Evolutionary conservation across 2,888 invertebrate species (phyloP), one percentile per base, ranked within the genome.

Genomic region (Rhorus exstirpatorius): DNA sequence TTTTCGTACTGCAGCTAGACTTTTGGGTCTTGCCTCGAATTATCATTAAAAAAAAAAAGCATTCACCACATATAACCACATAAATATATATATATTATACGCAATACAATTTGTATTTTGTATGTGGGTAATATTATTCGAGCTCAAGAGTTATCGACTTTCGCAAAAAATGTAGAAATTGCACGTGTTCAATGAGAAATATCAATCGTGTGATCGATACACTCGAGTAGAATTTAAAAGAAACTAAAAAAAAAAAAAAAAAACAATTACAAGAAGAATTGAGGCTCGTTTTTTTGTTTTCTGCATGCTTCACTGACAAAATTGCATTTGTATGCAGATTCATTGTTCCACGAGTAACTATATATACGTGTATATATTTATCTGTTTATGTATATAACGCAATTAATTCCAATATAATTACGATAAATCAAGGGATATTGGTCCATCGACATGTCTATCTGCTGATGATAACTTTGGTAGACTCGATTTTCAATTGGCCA

Each of bases 271-370:
- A n/a, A n/a, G n/a, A n/a, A n/a, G n/a, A n/a, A n/a, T n/a, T n/a
- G n/a, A n/a, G n/a, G n/a, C n/a, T 79, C 12, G 60, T 71, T 60
- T 51, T 49, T 38, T 71, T 35, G 24, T 71, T 53, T 71, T 41
- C 26, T 84, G 86, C 86, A 86, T 86, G 86, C 67, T 83, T 55
- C 80, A 80, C 60, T 80, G 21, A 81, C 76, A n/a, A n/a, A 80
- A 80, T 80, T 83, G 83, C 83, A 76, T 84, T 79, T 14, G 65
- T 75, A 74, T 76, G 78, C 65, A 53, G 60, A 72, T 74, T 82
- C 51, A 53, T 58, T 38, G 49, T 81, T 78, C 46, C 21, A 63
- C 41, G 8, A 24, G 44, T 63, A 65, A 17, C 65, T 65, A 21
- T 44, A 75, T 38, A 65, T 26, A 35, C 46, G 21, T 67, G 24